A percentile compares a stretch with the other conserved stretches of the same genome.
Evolutionary conservation across 2,113 vertebrate species (phyloP).

Genomic region (Pterocles orientalis): DNA sequence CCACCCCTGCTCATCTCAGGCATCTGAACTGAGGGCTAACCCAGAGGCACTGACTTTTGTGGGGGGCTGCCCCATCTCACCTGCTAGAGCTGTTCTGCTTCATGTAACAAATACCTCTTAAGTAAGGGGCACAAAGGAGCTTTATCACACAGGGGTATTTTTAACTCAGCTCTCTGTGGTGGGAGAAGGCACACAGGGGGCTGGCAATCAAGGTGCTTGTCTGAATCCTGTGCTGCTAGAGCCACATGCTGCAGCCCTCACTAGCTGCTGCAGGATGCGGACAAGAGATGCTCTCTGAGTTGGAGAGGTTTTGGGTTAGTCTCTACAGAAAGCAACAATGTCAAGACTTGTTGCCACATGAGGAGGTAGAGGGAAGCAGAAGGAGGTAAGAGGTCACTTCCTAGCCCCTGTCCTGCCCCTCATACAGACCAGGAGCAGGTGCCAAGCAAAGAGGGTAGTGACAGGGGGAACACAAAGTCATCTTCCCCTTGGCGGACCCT

Average conservation of each 20-base stretch:
- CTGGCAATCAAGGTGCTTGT: neutral
- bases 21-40: accelerated
- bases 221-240: neutral
- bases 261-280: neutral
- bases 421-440: neutral
- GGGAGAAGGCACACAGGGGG: neutral
- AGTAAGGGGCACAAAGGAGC: neutral
- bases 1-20: neutral
- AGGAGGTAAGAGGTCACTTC: neutral
- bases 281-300: neutral
- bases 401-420: neutral
- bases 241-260: neutral
- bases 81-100: neutral
- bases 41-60: neutral
- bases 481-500: neutral
- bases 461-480: neutral
- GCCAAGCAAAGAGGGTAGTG: neutral
- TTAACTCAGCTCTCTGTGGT: neutral
- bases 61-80: neutral
- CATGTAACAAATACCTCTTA: neutral
- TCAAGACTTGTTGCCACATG: neutral
- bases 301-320: neutral
- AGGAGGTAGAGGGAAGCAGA: neutral
- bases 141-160: neutral
- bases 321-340: neutral